Conservation (phyloP, 2,888 invertebrate genomes). For the Argyresthia goedartella region DNA sequence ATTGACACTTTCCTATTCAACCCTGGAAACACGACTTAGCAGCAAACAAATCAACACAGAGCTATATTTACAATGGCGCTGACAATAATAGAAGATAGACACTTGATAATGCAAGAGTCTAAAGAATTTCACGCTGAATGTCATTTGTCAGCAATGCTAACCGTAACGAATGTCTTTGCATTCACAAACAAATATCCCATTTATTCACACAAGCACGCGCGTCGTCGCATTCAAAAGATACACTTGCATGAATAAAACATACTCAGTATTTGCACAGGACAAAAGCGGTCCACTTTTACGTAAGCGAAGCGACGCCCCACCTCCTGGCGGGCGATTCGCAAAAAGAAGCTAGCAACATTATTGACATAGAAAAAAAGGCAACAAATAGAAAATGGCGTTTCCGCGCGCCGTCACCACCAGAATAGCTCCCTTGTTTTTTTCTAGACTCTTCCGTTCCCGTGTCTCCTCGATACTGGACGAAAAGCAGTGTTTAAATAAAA, state of each 20-base stretch:
- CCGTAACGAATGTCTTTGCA: conserved; percentile 4
- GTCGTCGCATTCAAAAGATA: conserved; percentile 26
- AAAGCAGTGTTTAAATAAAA: conserved; percentile 4
- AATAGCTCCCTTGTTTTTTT: conserved; percentile 47
- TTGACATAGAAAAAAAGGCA: conserved; percentile 27
- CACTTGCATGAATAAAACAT: conserved; percentile 48
- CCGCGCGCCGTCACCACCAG: conserved; percentile 22
- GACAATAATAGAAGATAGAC: not conserved
- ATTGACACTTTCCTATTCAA: not conserved
- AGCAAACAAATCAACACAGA: not conserved
- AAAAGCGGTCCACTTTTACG: conserved; percentile 38
- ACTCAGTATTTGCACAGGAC: conserved; percentile 36
- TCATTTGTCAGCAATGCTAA: conserved; percentile 3
- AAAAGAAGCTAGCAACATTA: conserved; percentile 9
- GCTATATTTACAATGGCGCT: not conserved
- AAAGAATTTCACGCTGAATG: conserved; percentile 1
- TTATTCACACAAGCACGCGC: conserved; percentile 2
- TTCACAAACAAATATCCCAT: conserved; percentile 6
- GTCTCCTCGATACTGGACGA: not conserved
- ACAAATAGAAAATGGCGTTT: conserved; percentile 39
- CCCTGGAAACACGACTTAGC: not conserved
- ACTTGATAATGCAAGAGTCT: conserved; percentile 1
- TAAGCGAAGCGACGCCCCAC: conserved; percentile 23
- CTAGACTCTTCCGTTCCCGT: conserved; percentile 34
- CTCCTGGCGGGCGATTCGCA: conserved; percentile 1